Percentiles rank a stretch among this genome's conserved stretches.
These are phyloP conservation scores for Elmis aenea DNA, from an alignment of 2,888 invertebrate genomes.

Conservation along the genomic window DNA sequence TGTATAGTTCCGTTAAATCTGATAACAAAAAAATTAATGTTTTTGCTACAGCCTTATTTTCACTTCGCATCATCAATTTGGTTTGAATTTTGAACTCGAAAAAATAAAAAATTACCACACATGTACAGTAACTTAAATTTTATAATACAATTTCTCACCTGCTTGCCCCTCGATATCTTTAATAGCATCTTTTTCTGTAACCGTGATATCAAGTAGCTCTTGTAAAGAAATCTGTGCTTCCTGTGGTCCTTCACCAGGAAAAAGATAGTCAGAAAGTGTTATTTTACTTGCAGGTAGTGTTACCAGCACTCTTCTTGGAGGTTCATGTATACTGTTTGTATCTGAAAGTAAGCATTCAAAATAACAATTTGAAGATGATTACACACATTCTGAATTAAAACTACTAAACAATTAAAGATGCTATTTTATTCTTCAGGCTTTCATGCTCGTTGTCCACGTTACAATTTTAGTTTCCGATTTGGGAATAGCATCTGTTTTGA, in stretches of 20 bases:
- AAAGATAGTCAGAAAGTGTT: conserved; percentile 83
- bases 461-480: too few relatives aligned
- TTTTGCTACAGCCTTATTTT: neutral
- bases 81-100: neutral
- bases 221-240: conserved; percentile 76
- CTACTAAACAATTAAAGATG: too few relatives aligned
- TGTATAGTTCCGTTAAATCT: conserved; percentile 47
- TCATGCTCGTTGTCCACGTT: too few relatives aligned
- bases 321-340: conserved; percentile 79
- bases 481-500: too few relatives aligned
- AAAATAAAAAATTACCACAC: too few relatives aligned
- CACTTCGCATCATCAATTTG: neutral
- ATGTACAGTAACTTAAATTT: too few relatives aligned
- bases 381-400: neutral
- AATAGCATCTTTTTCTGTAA: conserved; percentile 64
- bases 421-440: too few relatives aligned
- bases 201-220: conserved; percentile 74
- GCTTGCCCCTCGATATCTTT: conserved; percentile 74
- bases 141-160: conserved; percentile 48
- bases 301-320: conserved; percentile 80
- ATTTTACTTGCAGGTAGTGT: conserved; percentile 60
- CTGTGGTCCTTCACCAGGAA: conserved; percentile 82
- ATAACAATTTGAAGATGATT: neutral
- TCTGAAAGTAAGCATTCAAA: conserved; percentile 54
- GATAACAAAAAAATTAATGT: conserved; percentile 5